Evolutionary conservation across 2,888 invertebrate species (phyloP), one percentile per base, ranked within the genome.

Genomic region (Mesoligia furuncula): DNA sequence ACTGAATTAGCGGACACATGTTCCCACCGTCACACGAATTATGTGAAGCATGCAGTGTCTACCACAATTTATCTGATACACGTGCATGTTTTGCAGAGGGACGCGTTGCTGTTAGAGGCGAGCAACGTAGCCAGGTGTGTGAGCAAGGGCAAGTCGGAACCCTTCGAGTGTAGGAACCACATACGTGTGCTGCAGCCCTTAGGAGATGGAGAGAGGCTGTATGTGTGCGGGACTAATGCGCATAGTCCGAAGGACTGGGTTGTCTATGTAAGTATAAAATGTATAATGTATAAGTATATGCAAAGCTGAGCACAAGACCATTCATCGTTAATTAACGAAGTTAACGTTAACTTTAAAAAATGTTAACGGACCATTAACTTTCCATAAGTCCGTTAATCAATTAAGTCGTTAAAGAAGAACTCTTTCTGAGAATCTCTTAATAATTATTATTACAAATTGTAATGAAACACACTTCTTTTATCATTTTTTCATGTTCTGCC

Each of bases 171-270:
- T 90, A 95, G 97, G 83, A 97, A 97, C 93, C 97, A 97, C 93
- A 97, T 97, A 75, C 95, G 97, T 74, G 97, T 97, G 80, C 95
- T 97, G 89, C 97, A 97, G 90, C 97, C 97, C n/a, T 94, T 97
- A 77, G 97, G 97, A n/a, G 97, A 97, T 89, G 97, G 97, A 54
- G 96, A 97, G 87, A 93, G 97, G 73, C 94, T 97, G 70, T 97
- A 97, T 89, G 96, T 97, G 82, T 97, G 97, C 90, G 97, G 97
- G 57, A 97, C 97, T 66, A 97, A 97, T 90, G 97, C 97, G 62
- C 97, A 97, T 92, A 97, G 97, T 88, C 97, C 97, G 20, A 97
- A 97, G 91, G 97, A 97, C 91, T 97, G 97, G 97, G 97, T 97
- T 79, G 96, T 97, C 70, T 97, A 97, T 92, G 97, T 61, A 31